Base-by-base conservation (phyloP, 2,113 vertebrate species). In the Potamarius usumacintae region DNA sequence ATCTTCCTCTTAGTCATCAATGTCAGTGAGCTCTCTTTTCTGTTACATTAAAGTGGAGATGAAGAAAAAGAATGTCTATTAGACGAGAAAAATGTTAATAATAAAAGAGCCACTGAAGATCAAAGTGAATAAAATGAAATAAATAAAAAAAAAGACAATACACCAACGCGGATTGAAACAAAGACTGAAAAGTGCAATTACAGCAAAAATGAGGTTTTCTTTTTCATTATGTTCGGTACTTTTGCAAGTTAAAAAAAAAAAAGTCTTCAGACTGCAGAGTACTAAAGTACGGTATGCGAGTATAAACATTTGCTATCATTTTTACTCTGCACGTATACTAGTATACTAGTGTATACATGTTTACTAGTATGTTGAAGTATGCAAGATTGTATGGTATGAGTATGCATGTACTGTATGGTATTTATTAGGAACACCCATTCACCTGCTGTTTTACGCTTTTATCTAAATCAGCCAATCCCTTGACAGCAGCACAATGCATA, bases 1-100 rank as follows among this genome's bases (percentile, higher is more conserved):
- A 87, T 63, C 48, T 77, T 74, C 18, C 42, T 55, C 82, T 87
- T 30, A 57, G 27, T 83, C 67, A 34, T 60, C 71, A 72, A 34
- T 69, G 76, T 60, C 48, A 84, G 57, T 20, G 57, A 53, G 58
- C 4, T 78, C 42, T 52, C 20, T 67, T 55, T 81, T 71, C 52
- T 81, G 85, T 58, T 58, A 42, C 67, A 84, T 58, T 72, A 12
- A 65, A 84, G 48, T 42, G 34, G 27, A 84, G 67, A 74, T 74
- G 22, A 20, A 58, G 0, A 55, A 72, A 15, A 0, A 58, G 67
- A 42, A n/a, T 0, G 27, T 42, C 60, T 55, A n/a, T 57, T 67
- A 80, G 17, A 86, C 79, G 42, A 62, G 1, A 48, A 48, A 60
- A 48, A 4, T 12, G 2, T 82, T 62, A 34, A 82, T 12, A 25